Percentiles rank a stretch among this genome's conserved stretches.
phyloP scores from a whole-genome alignment of 2,113 vertebrate species.

The Cynoglossus semilaevis region DNA sequence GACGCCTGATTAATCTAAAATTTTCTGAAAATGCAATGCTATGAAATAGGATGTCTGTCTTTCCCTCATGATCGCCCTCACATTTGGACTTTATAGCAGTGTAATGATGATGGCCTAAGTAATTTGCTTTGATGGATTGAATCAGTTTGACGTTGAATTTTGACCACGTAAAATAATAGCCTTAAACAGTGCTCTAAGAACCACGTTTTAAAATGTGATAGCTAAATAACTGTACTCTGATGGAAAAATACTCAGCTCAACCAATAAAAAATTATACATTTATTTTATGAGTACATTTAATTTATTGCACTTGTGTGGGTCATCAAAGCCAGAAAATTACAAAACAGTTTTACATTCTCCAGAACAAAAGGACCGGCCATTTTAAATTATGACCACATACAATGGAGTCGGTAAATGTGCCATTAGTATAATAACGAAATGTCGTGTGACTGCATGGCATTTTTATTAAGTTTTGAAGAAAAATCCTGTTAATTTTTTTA shows the following conservation, averaged over 20 bases:
- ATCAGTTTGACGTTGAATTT: slow-evolving; percentile 37
- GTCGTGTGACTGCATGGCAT: background rate
- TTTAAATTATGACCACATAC: background rate
- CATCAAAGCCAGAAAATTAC: background rate
- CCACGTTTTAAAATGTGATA: slow-evolving; percentile 8
- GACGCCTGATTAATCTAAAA: slow-evolving; percentile 18
- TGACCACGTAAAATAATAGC: slow-evolving; percentile 23
- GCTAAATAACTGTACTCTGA: background rate
- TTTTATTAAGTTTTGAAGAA: background rate
- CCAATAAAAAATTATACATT: background rate
- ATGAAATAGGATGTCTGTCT: slow-evolving; percentile 14
- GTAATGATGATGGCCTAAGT: slow-evolving; percentile 8
- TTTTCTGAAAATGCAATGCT: slow-evolving; percentile 2
- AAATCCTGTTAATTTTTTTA: slow-evolving; percentile 12
- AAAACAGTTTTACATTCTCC: background rate
- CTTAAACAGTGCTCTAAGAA: slow-evolving; percentile 10
- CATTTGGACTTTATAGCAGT: slow-evolving; percentile 14
- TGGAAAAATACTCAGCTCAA: background rate
- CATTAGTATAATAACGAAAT: slow-evolving; percentile 8
- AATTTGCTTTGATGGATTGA: slow-evolving; percentile 33
- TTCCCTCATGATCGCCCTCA: slow-evolving; percentile 20
- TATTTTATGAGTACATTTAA: background rate
- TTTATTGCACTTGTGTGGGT: background rate
- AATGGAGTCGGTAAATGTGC: slow-evolving; percentile 5
- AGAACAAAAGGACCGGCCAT: background rate